phyloP scores from a whole-genome alignment of 2,888 invertebrate genomes.

The Meta bourneti region DNA sequence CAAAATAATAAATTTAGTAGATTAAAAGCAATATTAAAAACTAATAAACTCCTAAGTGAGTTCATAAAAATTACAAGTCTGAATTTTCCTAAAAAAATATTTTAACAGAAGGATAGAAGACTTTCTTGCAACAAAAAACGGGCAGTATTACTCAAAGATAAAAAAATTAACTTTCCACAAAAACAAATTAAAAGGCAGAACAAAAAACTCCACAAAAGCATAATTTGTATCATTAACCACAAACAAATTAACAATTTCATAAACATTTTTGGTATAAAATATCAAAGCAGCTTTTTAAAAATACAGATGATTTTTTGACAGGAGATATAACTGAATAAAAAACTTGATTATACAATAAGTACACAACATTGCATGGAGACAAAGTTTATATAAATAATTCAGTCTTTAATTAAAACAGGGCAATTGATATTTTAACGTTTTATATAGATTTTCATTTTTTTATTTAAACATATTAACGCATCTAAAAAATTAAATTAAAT shows the following conservation, averaged over 20 bases:
- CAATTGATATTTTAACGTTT: neutral
- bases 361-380: too few relatives aligned
- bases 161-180: constrained; percentile 42
- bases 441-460: too few relatives aligned
- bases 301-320: constrained; percentile 1
- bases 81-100: neutral
- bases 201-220: neutral
- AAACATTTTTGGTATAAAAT: neutral
- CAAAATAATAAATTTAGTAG: too few relatives aligned
- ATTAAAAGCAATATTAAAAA: too few relatives aligned
- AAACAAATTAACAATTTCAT: constrained; percentile 20
- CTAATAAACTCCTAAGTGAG: too few relatives aligned
- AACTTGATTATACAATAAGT: too few relatives aligned
- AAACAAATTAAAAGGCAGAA: constrained; percentile 4
- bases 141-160: neutral
- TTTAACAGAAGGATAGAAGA: neutral
- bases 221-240: neutral
- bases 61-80: neutral
- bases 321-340: neutral
- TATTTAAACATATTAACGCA: too few relatives aligned
- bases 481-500: too few relatives aligned
- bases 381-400: too few relatives aligned
- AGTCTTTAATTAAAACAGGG: neutral
- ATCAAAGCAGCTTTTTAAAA: neutral
- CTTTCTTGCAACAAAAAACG: constrained; percentile 17